A percentile compares a stretch with the other conserved stretches of the same genome.
Conservation (phyloP, 2,888 invertebrate genomes). For the Troilus luridus region DNA sequence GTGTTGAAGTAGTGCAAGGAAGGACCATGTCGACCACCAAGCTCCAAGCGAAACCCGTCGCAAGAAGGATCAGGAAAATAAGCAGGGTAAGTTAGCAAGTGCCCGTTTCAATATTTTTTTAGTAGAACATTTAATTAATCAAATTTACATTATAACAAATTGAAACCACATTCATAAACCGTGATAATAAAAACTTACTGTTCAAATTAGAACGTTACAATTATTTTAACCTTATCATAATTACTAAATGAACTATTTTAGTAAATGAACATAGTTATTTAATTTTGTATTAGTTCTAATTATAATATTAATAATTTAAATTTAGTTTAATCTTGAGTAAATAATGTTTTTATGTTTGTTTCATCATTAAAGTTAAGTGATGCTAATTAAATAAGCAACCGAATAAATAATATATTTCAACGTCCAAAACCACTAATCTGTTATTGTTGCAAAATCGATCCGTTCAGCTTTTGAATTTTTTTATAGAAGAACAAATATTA, state of each 20-base stretch:
- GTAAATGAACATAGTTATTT: neutral
- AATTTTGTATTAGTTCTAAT: no score
- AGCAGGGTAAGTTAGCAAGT: constrained; percentile 62
- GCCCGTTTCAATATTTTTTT: constrained; percentile 18
- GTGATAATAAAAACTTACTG: neutral
- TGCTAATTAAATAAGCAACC: neutral
- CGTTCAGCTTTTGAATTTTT: neutral
- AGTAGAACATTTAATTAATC: neutral
- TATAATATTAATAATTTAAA: neutral
- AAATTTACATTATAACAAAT: neutral
- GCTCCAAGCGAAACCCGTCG: constrained; percentile 62
- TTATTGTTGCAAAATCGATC: neutral
- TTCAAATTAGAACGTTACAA: neutral
- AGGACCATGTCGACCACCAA: constrained; percentile 62
- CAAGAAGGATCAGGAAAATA: constrained; percentile 63
- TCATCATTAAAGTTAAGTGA: neutral
- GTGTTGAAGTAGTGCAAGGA: constrained; percentile 35
- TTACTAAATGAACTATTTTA: neutral
- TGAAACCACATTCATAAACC: neutral
- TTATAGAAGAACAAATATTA: neutral
- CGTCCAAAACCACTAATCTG: neutral
- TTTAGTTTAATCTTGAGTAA: neutral
- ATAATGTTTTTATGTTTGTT: neutral
- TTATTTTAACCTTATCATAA: no score
- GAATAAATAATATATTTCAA: neutral